phyloP scores from a whole-genome alignment of 2,888 invertebrate species.

The Ophion ellenae region DNA sequence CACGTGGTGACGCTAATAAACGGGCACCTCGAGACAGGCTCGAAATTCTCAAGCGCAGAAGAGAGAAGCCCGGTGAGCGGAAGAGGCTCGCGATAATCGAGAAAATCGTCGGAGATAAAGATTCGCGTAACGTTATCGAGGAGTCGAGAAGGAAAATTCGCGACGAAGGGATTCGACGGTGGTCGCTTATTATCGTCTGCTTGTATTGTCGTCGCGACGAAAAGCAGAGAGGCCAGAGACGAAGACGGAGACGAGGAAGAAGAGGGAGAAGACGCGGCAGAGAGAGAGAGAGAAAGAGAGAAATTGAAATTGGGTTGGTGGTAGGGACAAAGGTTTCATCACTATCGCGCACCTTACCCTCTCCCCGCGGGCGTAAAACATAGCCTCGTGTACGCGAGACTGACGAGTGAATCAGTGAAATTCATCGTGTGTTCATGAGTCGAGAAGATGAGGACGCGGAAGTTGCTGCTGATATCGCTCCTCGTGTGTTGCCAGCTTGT shows the following conservation, averaged over 20 bases:
- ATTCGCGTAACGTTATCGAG: neutral
- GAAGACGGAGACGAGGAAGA: conserved; percentile 20
- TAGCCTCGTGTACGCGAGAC: conserved; percentile 12
- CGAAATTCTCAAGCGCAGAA: neutral
- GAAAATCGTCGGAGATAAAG: neutral
- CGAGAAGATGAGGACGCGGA: conserved; percentile 77
- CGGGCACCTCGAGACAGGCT: neutral
- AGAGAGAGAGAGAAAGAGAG: conserved; percentile 7
- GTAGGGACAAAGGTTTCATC: conserved; percentile 32
- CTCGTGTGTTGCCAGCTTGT: conserved; percentile 67
- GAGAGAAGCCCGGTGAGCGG: neutral
- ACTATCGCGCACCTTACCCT: neutral
- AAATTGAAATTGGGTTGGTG: conserved; percentile 6
- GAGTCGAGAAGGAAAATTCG: neutral
- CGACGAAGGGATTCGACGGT: conserved; percentile 6
- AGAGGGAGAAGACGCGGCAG: conserved; percentile 9
- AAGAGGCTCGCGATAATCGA: neutral
- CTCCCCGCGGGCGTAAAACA: neutral
- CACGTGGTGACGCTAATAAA: neutral
- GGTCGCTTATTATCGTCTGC: neutral
- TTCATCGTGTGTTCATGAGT: conserved; percentile 73
- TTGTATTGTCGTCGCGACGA: conserved; percentile 1
- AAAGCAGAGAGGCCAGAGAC: conserved; percentile 24
- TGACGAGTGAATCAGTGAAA: conserved; percentile 67
- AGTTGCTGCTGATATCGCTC: conserved; percentile 70